Evolutionary conservation across 1,140 invertebrate genomes (phyloP).

Genomic region (Meloidogyne exigua): DNA sequence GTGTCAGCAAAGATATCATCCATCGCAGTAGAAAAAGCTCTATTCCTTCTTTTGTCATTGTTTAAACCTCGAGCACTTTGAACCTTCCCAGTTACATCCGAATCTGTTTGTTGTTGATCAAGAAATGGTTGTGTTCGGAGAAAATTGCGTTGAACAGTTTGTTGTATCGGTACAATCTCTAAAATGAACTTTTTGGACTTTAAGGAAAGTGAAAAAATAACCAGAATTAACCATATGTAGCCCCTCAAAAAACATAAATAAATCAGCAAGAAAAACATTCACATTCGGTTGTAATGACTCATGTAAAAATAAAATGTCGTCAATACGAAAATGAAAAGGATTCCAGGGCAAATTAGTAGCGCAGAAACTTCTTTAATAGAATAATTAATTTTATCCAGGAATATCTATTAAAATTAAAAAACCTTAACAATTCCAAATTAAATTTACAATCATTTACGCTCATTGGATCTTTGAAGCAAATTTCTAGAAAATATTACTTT

Average conservation of each 20-base stretch:
- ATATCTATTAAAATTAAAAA: conserved; percentile 14
- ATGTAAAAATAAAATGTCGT: conserved; percentile 91
- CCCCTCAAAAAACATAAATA: conserved; percentile 85
- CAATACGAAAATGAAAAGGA: conserved; percentile 89
- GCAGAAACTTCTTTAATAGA: conserved; percentile 75
- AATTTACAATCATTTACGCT: conserved; percentile 83
- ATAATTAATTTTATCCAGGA: neutral
- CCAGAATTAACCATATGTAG: conserved; percentile 31
- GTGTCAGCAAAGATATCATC: neutral
- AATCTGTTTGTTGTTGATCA: neutral
- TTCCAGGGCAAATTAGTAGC: conserved; percentile 76
- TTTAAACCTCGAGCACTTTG: neutral
- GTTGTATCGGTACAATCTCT: neutral
- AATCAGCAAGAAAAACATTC: conserved; percentile 86
- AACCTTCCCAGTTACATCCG: neutral
- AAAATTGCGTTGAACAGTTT: conserved; percentile 4
- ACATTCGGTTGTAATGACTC: conserved; percentile 87
- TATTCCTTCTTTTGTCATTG: conserved; percentile 5
- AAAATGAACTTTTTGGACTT: neutral
- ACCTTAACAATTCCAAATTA: conserved; percentile 83
- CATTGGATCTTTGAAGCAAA: conserved; percentile 67
- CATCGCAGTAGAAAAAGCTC: neutral
- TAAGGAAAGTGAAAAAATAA: neutral
- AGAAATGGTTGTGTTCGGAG: neutral
- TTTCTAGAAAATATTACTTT: conserved; percentile 65